Evolutionary conservation across 2,797 vertebrate genomes (phyloP).

Genomic region (Poecilia wingei): DNA sequence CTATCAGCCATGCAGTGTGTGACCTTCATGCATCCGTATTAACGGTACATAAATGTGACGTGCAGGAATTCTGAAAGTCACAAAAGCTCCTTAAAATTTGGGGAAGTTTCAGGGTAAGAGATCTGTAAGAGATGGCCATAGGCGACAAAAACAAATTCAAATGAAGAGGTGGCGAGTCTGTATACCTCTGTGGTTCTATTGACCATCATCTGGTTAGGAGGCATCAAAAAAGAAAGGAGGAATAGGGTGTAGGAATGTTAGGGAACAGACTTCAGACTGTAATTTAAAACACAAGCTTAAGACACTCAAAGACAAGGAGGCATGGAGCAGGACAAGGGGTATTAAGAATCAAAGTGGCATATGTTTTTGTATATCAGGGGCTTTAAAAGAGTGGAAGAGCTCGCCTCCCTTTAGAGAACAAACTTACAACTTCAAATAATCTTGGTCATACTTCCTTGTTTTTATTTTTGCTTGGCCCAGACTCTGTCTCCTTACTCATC

Average conservation of each 20-base stretch:
- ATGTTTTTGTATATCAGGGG: no score
- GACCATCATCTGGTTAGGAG: slow-evolving; percentile 97
- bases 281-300: slow-evolving; percentile 34
- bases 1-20: slow-evolving; percentile 65
- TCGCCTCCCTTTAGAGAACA: no score
- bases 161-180: slow-evolving; percentile 49
- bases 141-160: slow-evolving; percentile 19
- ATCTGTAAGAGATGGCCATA: slow-evolving; percentile 54
- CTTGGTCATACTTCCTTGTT: no score
- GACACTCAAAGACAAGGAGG: slow-evolving; percentile 30
- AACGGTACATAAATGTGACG: slow-evolving; percentile 38
- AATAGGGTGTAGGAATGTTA: slow-evolving; percentile 62
- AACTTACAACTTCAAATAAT: no score
- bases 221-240: slow-evolving; percentile 75
- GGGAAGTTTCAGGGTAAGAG: slow-evolving; percentile 23
- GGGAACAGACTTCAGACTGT: slow-evolving; percentile 40
- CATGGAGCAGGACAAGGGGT: slow-evolving; percentile 10
- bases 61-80: slow-evolving; percentile 41
- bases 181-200: slow-evolving; percentile 99
- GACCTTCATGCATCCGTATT: slow-evolving; percentile 52
- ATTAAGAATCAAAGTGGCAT: slow-evolving; percentile 18
- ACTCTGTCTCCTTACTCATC: no score
- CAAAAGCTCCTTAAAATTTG: slow-evolving; percentile 19
- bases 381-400: no score
- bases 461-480: no score